Evolutionary conservation across 2,888 invertebrate species (phyloP).

Genomic region (Polyommatus icarus): DNA sequence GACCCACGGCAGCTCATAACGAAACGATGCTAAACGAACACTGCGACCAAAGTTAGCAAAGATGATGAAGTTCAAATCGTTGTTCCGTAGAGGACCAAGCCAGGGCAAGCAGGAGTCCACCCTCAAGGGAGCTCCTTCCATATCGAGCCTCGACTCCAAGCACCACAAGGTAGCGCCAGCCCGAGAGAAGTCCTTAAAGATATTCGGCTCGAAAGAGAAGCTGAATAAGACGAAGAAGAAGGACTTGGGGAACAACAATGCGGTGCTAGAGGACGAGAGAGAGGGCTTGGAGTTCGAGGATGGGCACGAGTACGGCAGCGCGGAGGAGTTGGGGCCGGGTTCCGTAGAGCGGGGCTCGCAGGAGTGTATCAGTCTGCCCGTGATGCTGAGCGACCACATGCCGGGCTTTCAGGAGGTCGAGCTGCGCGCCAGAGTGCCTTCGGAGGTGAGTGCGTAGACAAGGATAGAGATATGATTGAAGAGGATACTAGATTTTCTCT

Average conservation of each 20-base stretch:
- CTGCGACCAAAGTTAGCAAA: slow-evolving; percentile 75
- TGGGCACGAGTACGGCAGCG: slow-evolving; percentile 70
- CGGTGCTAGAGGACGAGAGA: slow-evolving; percentile 73
- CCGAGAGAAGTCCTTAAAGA: slow-evolving; percentile 71
- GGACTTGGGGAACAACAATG: slow-evolving; percentile 75
- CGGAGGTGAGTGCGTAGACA: slow-evolving; percentile 60
- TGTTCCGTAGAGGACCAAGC: slow-evolving; percentile 93
- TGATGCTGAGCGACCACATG: slow-evolving; percentile 74
- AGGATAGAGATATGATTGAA: background rate
- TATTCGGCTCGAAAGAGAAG: slow-evolving; percentile 79
- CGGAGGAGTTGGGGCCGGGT: slow-evolving; percentile 64
- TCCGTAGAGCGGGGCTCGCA: slow-evolving; percentile 71
- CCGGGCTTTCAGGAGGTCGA: slow-evolving; percentile 75
- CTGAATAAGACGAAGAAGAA: slow-evolving; percentile 73
- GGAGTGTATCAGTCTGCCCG: slow-evolving; percentile 74
- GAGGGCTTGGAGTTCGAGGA: slow-evolving; percentile 67
- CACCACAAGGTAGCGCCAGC: slow-evolving; percentile 78
- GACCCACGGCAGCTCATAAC: slow-evolving; percentile 40
- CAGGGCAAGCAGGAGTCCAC: slow-evolving; percentile 77
- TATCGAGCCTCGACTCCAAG: slow-evolving; percentile 83
- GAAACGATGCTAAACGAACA: slow-evolving; percentile 58
- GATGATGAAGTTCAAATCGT: slow-evolving; percentile 95
- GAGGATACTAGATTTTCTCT: background rate
- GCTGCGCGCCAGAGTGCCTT: slow-evolving; percentile 68
- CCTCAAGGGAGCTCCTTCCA: slow-evolving; percentile 82